These are phyloP conservation scores for Cryptoprocta ferox DNA, from an alignment of 2,797 vertebrate species.

Conservation along the genomic window DNA sequence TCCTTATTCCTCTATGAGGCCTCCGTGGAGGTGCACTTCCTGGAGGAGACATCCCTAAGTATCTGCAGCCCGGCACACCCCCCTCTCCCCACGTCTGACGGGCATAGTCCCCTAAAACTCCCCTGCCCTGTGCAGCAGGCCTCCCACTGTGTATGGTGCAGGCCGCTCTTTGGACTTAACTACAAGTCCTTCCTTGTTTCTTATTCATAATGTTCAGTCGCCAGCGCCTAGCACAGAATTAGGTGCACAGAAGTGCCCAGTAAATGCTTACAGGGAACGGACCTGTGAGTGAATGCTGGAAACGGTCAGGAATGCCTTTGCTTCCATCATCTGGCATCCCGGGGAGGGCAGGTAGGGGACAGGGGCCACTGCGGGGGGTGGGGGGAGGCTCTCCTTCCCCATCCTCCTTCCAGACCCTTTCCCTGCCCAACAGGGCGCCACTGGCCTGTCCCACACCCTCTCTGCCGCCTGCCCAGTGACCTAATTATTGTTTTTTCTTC, in stretches of 20 bases:
- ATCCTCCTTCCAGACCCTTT: conserved; percentile 34
- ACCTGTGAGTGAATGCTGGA: accelerated
- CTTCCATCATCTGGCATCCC: not conserved
- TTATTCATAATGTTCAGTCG: not conserved
- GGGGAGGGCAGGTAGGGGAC: conserved; percentile 2
- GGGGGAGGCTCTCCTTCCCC: not conserved
- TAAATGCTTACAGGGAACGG: not conserved
- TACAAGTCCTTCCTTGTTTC: not conserved
- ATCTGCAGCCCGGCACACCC: not conserved
- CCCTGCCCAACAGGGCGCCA: conserved; percentile 81
- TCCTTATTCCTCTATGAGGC: not conserved
- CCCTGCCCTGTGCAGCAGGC: not conserved
- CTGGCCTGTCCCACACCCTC: conserved; percentile 80
- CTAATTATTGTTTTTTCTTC: conserved; percentile 84
- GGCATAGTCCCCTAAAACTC: not conserved
- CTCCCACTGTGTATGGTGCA: accelerated
- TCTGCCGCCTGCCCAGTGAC: conserved; percentile 83
- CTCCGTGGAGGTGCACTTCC: not conserved
- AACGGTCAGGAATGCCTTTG: not conserved
- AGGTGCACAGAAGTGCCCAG: not conserved
- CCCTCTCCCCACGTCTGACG: not conserved
- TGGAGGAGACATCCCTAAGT: not conserved
- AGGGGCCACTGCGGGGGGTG: not conserved
- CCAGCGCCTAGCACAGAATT: not conserved
- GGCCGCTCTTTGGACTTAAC: not conserved